Conservation (phyloP, 2,113 vertebrate species). For the Esox niger region DNA sequence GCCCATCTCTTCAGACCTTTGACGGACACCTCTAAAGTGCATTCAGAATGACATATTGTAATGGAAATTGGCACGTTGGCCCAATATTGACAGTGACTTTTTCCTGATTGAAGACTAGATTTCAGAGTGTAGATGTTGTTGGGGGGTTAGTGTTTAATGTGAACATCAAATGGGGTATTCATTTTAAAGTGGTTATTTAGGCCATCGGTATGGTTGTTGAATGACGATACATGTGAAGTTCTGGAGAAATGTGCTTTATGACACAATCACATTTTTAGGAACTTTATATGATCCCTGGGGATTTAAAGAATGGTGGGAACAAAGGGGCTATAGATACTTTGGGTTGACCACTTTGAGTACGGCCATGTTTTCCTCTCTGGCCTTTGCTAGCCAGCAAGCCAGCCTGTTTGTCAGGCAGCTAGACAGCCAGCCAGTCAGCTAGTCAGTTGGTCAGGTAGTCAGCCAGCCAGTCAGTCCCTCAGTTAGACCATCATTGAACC, state of each 20-base stretch:
- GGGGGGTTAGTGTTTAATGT: not conserved
- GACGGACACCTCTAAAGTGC: slow-evolving; percentile 50
- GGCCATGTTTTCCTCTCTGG: not conserved
- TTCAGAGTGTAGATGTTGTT: not conserved
- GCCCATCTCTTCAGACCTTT: slow-evolving; percentile 57
- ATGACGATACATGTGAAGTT: too few relatives aligned
- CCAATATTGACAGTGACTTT: not conserved
- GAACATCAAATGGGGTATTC: too few relatives aligned
- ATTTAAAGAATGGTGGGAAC: not conserved
- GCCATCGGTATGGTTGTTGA: too few relatives aligned
- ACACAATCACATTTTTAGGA: too few relatives aligned
- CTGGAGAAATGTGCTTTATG: too few relatives aligned
- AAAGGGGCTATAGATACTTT: not conserved
- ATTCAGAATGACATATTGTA: slow-evolving; percentile 61
- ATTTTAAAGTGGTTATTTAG: too few relatives aligned
- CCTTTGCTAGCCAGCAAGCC: too few relatives aligned
- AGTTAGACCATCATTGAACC: not conserved
- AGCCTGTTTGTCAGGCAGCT: not conserved
- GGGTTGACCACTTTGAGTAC: not conserved
- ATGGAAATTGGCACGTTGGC: not conserved
- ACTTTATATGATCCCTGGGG: too few relatives aligned
- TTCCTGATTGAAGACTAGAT: not conserved
- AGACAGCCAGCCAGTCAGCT: not conserved
- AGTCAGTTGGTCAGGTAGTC: too few relatives aligned
- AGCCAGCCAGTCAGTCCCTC: too few relatives aligned